Conservation (phyloP, 1,140 invertebrate species). For the Eufriesea mexicana region DNA sequence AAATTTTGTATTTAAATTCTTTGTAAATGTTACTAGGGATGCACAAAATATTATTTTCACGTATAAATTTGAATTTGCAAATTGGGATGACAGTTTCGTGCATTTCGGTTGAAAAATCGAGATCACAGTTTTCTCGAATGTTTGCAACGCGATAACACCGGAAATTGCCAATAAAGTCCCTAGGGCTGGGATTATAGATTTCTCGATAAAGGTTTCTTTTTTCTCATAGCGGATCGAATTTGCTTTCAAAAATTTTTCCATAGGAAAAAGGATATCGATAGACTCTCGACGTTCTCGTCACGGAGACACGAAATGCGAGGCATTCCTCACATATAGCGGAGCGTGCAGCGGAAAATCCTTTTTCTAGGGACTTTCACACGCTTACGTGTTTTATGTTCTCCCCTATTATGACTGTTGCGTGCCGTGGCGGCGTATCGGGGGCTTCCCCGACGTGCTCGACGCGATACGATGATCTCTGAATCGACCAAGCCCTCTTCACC, state of each 20-base stretch:
- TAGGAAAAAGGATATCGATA: background rate
- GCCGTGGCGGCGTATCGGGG: background rate
- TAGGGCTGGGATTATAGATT: too few relatives aligned
- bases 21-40: too few relatives aligned
- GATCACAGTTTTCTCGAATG: too few relatives aligned
- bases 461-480: constrained; percentile 26
- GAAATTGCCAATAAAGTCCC: too few relatives aligned
- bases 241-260: background rate
- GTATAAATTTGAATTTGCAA: too few relatives aligned
- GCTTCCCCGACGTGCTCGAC: background rate
- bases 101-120: too few relatives aligned
- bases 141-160: too few relatives aligned
- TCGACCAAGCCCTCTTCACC: constrained; percentile 15
- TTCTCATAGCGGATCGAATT: background rate
- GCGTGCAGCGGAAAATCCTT: constrained; percentile 12
- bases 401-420: constrained; percentile 29
- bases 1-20: too few relatives aligned
- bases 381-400: constrained; percentile 14
- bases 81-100: too few relatives aligned
- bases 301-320: background rate
- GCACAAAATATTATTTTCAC: too few relatives aligned
- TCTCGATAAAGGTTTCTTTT: background rate
- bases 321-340: background rate
- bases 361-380: constrained; percentile 31
- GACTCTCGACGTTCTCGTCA: background rate